Evolutionary conservation across 1,140 invertebrate species (phyloP).

Genomic region (Drosophila nigromelanica): DNA sequence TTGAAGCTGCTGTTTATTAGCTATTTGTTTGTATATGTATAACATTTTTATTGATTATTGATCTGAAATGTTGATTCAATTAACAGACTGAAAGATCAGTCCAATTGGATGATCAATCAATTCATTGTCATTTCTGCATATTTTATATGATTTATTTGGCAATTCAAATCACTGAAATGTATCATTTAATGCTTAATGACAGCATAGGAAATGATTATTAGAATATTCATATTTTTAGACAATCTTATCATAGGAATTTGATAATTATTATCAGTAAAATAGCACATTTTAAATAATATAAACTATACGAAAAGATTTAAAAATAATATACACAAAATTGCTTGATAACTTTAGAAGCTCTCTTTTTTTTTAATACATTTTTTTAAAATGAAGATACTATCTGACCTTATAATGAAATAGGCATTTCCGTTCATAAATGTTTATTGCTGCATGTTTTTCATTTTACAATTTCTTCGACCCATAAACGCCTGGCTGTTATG

Average conservation of each 20-base stretch:
- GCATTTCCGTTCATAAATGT: conserved; percentile 49
- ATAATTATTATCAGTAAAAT: not conserved
- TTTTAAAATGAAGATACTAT: not conserved
- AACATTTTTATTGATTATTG: conserved; percentile 41
- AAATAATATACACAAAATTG: no score
- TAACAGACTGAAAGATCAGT: conserved; percentile 45
- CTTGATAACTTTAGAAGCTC: no score
- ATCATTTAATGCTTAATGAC: not conserved
- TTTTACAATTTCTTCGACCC: not conserved
- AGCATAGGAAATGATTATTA: no score
- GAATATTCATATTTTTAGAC: not conserved
- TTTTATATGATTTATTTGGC: conserved; percentile 24
- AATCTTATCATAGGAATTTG: not conserved
- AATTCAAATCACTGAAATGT: not conserved
- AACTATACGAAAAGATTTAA: no score
- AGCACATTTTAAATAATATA: no score
- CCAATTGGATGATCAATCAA: conserved; percentile 49
- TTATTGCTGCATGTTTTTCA: conserved; percentile 3
- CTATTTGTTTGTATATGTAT: conserved; percentile 25
- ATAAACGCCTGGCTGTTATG: conserved; percentile 9
- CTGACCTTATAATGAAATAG: not conserved
- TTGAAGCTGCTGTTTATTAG: conserved; percentile 15
- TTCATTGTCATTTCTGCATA: conserved; percentile 37
- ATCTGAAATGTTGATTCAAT: conserved; percentile 36
- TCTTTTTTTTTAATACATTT: not conserved